Evolutionary conservation across 2,113 vertebrate species (phyloP), one percentile per base, ranked within the genome.

Genomic region (Sialia sialis): DNA sequence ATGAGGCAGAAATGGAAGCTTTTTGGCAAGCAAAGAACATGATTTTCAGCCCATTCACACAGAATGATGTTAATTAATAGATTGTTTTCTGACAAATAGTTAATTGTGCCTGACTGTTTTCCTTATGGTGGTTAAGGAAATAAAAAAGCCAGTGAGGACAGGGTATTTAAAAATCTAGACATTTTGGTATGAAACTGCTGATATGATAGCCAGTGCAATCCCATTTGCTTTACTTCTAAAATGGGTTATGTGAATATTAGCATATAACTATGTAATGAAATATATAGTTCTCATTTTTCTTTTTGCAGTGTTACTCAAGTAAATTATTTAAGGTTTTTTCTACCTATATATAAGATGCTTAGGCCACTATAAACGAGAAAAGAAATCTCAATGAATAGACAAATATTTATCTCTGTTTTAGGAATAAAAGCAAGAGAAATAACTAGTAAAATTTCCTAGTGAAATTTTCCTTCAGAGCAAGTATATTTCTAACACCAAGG

Each of bases 61-160:
- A 68, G 63, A 97, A 91, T 95, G 22, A 22, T 88, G 43, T 85
- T 96, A 95, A 96, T 96, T 83, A 93, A 88, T 91, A 86, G 72
- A 87, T 90, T 93, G 75, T 93, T 96, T 95, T 93, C 82, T 94
- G 68, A 93, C 82, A 88, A 96, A 93, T 44, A 77, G 75, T 97
- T 95, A 95, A 91, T 94, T 90, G 59, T 92, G 83, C 64, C 48
- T 96, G 72, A 80, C 84, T 91, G 29, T 51, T 86, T 95, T 86
- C 78, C 75, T 73, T 93, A 74, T 74, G 56, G 72, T 74, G 56
- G 72, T 68, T 81, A 81, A 80, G 64, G 56, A 83, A 90, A 70
- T 67, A 56, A 79, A 94, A 84, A 90, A 90, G 46, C 51, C 70
- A 52, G 3, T 20, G 49, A 92, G 44, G 44, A 73, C 39, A n/a